Percentiles rank a stretch among this genome's conserved stretches.
phyloP scores from a whole-genome alignment of 2,113 vertebrate species.

The Forbesichthys papilliferus region DNA sequence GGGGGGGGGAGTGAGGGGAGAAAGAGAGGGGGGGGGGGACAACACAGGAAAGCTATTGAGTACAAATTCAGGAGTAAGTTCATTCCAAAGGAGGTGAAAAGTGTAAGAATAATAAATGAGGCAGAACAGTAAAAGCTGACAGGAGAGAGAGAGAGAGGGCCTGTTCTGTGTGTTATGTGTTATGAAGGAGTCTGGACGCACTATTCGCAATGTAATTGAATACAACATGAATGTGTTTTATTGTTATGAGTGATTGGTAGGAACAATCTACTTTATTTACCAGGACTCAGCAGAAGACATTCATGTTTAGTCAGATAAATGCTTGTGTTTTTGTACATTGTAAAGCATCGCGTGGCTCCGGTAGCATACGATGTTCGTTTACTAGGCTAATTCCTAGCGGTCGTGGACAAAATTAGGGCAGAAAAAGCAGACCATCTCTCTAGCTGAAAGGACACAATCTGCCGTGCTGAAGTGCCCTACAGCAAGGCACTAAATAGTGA shows the following conservation, averaged over 20 bases:
- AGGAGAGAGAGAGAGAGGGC: background rate
- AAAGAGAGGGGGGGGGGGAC: background rate
- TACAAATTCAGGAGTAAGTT: background rate
- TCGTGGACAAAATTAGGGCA: background rate
- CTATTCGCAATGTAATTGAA: background rate
- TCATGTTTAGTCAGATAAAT: too few species aligned
- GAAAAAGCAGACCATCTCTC: too few species aligned
- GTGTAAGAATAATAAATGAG: background rate
- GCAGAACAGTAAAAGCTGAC: background rate
- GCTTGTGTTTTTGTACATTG: background rate
- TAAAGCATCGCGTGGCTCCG: background rate
- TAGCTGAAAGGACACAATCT: background rate
- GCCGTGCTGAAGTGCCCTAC: background rate
- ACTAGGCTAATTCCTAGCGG: slow-evolving; percentile 14
- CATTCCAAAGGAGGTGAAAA: background rate
- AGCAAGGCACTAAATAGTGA: too few species aligned
- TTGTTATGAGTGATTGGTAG: background rate
- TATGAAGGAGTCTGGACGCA: background rate
- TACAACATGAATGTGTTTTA: background rate
- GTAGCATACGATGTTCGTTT: slow-evolving; percentile 8
- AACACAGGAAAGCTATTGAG: background rate
- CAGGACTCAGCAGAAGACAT: too few species aligned
- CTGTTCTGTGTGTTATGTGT: background rate
- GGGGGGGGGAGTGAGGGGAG: slow-evolving; percentile 1
- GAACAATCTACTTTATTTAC: background rate